Conservation (phyloP, 2,888 invertebrate genomes). For the Mamestra brassicae region DNA sequence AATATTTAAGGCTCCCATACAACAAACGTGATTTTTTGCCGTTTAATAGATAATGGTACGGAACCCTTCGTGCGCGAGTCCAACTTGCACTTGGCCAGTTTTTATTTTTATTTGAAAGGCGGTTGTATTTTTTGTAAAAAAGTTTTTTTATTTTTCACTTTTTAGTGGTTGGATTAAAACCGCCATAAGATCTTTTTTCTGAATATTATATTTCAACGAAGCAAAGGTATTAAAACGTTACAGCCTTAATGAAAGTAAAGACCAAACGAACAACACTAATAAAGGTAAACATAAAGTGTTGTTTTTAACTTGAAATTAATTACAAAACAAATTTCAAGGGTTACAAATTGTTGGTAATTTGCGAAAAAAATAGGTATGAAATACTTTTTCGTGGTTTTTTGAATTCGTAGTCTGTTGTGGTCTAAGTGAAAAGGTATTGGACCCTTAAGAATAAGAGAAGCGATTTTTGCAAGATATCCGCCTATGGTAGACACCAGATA, state of each 20-base stretch:
- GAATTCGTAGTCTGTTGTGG: slow-evolving; percentile 16
- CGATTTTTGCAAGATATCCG: not conserved
- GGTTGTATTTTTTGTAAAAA: too few species aligned
- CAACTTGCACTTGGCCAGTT: too few species aligned
- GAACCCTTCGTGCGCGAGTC: too few species aligned
- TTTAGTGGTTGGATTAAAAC: too few species aligned
- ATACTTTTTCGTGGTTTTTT: slow-evolving; percentile 32
- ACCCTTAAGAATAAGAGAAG: not conserved
- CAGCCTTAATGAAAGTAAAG: slow-evolving; percentile 16
- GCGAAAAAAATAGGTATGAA: slow-evolving; percentile 2
- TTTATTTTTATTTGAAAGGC: too few species aligned
- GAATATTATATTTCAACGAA: not conserved
- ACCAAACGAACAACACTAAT: slow-evolving; percentile 7
- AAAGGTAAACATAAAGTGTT: slow-evolving; percentile 33
- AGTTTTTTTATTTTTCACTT: too few species aligned
- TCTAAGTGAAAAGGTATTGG: slow-evolving; percentile 1
- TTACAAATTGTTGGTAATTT: slow-evolving; percentile 44
- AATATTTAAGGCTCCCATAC: too few species aligned
- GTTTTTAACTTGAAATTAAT: slow-evolving; percentile 44
- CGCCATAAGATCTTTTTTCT: not conserved
- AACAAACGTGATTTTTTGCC: too few species aligned
- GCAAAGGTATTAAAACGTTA: slow-evolving; percentile 16
- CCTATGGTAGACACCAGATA: too few species aligned
- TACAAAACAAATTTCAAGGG: slow-evolving; percentile 36
- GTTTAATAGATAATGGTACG: too few species aligned